These are phyloP conservation scores for Troglohyphantes excavatus DNA, from an alignment of 2,888 invertebrate species.

Conservation along the genomic window DNA sequence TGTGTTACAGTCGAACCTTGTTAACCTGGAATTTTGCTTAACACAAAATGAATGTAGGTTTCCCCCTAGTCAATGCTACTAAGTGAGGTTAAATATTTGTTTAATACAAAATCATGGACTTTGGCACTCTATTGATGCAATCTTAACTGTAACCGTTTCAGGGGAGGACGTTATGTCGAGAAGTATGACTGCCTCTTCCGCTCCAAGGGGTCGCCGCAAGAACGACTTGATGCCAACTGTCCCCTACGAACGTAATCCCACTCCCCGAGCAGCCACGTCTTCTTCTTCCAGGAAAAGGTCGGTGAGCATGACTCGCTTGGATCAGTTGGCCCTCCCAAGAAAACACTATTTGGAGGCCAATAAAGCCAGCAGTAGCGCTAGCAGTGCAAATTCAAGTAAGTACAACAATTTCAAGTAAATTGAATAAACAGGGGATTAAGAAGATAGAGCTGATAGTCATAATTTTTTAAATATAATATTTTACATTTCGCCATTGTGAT, in stretches of 20 bases:
- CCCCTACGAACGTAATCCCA: conserved; percentile 85
- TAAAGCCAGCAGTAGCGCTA: conserved; percentile 63
- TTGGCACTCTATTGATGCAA: not conserved
- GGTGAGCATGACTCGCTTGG: conserved; percentile 95
- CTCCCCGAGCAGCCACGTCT: conserved; percentile 48
- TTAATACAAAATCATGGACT: not conserved
- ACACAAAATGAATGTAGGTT: too few species aligned
- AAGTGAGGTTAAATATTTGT: not conserved
- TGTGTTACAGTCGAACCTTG: too few species aligned
- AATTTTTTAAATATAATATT: too few species aligned
- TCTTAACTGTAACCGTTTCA: not conserved
- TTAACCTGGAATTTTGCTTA: too few species aligned
- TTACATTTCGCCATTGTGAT: too few species aligned
- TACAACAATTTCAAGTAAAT: not conserved
- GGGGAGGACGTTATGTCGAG: conserved; percentile 70
- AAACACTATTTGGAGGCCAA: conserved; percentile 78
- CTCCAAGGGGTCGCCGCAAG: conserved; percentile 79
- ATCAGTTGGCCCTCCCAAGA: conserved; percentile 90
- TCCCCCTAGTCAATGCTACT: not conserved
- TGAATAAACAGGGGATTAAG: too few species aligned
- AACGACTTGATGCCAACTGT: conserved; percentile 95
- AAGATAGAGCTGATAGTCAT: too few species aligned
- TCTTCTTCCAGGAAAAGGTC: conserved; percentile 85
- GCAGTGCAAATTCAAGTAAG: conserved; percentile 64
- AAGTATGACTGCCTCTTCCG: conserved; percentile 66